Base-by-base conservation (phyloP, 2,113 vertebrate genomes). In the Caranx ignobilis region DNA sequence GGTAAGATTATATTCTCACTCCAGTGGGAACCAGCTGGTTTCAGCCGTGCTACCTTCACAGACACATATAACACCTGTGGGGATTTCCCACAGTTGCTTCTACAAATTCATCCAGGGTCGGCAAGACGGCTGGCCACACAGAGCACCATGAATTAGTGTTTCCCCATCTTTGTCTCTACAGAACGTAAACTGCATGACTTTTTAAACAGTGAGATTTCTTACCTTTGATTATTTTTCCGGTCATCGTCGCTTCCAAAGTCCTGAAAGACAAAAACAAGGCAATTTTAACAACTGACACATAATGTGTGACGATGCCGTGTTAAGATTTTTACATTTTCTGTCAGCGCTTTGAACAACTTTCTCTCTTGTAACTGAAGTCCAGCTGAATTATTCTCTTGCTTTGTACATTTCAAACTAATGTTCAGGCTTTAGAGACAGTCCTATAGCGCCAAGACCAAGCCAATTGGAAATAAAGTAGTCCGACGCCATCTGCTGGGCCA, bases 231-330 rank as follows among this genome's bases (percentile, higher is more conserved):
- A 68, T 96, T 88, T 89, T 95, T 97, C 26, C 96, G 94, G 9
- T 99, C 97, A 41, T 98, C 97, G 77, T 99, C 97, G 0, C 97
- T 99, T 89, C 96, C 97, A 61, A 94, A 96, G 86, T 98, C 97
- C 93, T 97, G 88, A 88, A 95, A 90, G 65, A 89, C n/a, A 90
- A 84, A 86, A 59, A 75, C 2, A 83, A 84, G 21, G 21, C 4
- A 66, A 39, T 7, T 74, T 15, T 54, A 41, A 70, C 56, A n/a
- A 50, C 11, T 10, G 48, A 13, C 32, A 1, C n/a, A 13, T 3
- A 8, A 8, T 67, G 31, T 19, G 32, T 50, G 13, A 16, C 4
- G 45, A 47, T 4, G 16, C 11, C 45, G 16, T 10, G 39, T 41
- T 2, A 41, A 10, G 39, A 41, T 8, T 8, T 26, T 10, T 41